A percentile compares a stretch with the other conserved stretches of the same genome.
These are phyloP conservation scores for Habropoda laboriosa DNA, from an alignment of 1,140 invertebrate species.

Conservation along the genomic window DNA sequence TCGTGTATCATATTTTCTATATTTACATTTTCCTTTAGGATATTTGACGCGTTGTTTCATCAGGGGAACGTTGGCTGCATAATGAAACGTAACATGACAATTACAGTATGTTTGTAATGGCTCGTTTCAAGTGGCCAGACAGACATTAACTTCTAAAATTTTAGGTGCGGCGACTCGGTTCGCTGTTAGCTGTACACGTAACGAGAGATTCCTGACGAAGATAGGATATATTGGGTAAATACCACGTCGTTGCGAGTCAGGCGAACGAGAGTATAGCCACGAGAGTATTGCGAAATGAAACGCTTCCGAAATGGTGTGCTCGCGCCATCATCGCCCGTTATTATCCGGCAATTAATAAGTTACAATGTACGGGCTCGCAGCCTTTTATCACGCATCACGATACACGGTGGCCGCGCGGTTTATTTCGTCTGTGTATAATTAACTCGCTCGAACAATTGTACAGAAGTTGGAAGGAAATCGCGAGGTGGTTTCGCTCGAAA, in stretches of 20 bases:
- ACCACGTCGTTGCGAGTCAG: background rate
- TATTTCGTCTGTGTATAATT: background rate
- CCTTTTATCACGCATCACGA: background rate
- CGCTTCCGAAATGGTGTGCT: background rate
- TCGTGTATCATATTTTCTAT: background rate
- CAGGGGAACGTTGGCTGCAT: background rate
- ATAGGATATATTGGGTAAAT: background rate
- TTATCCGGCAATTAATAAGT: background rate
- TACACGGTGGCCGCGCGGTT: background rate
- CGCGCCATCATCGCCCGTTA: background rate
- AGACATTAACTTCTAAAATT: conserved; percentile 16
- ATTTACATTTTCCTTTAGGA: conserved; percentile 9
- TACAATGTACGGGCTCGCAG: too few relatives aligned
- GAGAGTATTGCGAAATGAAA: background rate
- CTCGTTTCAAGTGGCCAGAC: background rate
- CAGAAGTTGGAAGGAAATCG: background rate
- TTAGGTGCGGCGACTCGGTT: background rate
- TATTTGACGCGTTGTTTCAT: conserved; percentile 1
- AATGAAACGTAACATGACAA: conserved; percentile 12
- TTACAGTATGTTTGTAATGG: background rate
- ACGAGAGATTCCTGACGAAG: conserved; percentile 8
- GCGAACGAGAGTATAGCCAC: background rate
- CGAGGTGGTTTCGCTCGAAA: background rate
- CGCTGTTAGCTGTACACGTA: background rate
- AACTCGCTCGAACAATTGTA: background rate